These are phyloP conservation scores for Cotesia chilonis DNA, from an alignment of 1,140 invertebrate genomes.

Conservation along the genomic window DNA sequence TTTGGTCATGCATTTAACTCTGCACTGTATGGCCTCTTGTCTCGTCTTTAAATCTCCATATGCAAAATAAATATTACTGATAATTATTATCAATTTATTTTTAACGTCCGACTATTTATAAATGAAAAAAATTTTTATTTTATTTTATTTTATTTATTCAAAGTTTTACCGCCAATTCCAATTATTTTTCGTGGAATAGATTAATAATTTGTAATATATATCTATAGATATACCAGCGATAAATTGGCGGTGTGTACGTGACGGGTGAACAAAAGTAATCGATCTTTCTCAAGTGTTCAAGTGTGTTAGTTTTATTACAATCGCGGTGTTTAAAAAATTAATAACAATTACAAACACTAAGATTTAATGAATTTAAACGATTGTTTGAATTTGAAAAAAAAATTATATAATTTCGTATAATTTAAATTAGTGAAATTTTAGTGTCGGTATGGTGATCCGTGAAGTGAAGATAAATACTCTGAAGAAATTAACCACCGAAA, in stretches of 20 bases:
- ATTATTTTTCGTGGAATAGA: no score
- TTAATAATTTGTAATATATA: background rate
- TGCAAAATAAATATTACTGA: no score
- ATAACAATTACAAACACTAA: no score
- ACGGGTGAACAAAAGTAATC: constrained; percentile 10
- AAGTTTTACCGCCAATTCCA: no score
- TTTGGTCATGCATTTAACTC: no score
- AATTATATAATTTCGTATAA: background rate
- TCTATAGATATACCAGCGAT: background rate
- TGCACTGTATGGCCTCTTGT: no score
- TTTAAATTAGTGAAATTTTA: background rate
- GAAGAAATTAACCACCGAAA: background rate
- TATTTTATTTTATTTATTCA: no score
- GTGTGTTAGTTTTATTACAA: background rate
- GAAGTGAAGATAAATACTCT: constrained; percentile 10
- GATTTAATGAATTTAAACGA: background rate
- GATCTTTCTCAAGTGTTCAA: constrained; percentile 12
- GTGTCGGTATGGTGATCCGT: constrained; percentile 10
- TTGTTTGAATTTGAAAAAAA: background rate
- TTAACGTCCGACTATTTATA: no score
- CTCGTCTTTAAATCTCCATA: no score
- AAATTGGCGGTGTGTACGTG: constrained; percentile 1
- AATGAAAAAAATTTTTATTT: no score
- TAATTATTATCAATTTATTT: no score
- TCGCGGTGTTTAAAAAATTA: background rate